phyloP scores from a whole-genome alignment of 2,797 vertebrate genomes.

The Eremophila alpestris region DNA sequence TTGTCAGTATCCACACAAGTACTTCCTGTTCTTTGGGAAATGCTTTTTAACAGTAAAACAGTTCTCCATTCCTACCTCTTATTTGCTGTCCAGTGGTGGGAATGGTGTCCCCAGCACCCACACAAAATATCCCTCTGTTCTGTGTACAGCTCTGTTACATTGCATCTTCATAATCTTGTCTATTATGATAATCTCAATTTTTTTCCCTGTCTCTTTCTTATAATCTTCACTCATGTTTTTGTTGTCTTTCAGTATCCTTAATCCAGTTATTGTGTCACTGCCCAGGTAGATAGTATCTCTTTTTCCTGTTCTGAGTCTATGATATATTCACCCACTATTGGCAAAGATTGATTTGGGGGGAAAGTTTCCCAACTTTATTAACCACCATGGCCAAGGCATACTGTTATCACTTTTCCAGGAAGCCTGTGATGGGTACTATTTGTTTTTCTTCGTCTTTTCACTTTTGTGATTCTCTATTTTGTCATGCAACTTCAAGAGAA shows the following conservation, averaged over 20 bases:
- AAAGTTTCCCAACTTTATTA: not conserved
- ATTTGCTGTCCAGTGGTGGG: not conserved
- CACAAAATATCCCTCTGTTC: fast-evolving
- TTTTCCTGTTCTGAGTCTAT: not conserved
- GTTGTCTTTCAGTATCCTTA: not conserved
- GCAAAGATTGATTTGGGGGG: not conserved
- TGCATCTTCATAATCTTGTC: not conserved
- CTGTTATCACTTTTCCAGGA: not conserved
- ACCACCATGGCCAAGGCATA: not conserved
- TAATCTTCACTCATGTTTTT: not conserved
- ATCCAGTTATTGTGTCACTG: not conserved
- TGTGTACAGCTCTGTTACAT: fast-evolving
- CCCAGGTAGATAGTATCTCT: fast-evolving
- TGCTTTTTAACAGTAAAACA: not conserved
- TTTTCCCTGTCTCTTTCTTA: not conserved
- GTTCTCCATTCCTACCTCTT: not conserved
- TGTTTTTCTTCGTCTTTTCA: not conserved
- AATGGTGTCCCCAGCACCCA: not conserved
- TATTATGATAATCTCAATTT: not conserved
- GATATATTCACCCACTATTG: not conserved
- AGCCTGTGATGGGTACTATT: not conserved
- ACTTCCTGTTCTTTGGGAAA: not conserved
- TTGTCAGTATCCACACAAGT: too few species aligned
- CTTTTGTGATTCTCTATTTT: too few species aligned
- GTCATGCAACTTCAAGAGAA: not conserved